Evolutionary conservation across 1,140 invertebrate genomes (phyloP).

Genomic region (Drosophila orosa): DNA sequence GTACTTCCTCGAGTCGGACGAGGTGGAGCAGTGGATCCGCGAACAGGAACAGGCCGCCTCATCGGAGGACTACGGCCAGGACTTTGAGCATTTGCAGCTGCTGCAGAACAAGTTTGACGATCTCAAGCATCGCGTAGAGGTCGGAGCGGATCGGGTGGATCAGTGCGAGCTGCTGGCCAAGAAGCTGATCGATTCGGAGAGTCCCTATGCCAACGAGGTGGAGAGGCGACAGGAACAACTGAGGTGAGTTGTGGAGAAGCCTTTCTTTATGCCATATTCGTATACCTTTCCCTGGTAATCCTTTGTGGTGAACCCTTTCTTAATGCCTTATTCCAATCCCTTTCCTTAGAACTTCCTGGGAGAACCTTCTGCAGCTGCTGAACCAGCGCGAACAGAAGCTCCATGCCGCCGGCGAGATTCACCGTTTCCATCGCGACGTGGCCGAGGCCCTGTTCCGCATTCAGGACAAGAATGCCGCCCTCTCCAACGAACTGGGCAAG

Average conservation of each 20-base stretch:
- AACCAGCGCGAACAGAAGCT: conserved; percentile 93
- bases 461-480: conserved; percentile 93
- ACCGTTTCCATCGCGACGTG: conserved; percentile 98
- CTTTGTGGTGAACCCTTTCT: too few relatives aligned
- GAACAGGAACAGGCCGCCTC: conserved; percentile 95
- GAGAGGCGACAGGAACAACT: conserved; percentile 94
- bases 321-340: background rate
- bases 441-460: conserved; percentile 96
- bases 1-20: conserved; percentile 95
- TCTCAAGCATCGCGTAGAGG: conserved; percentile 95
- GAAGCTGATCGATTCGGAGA: conserved; percentile 94
- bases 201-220: conserved; percentile 94
- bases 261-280: background rate
- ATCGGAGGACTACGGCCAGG: conserved; percentile 98
- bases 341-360: conserved; percentile 89
- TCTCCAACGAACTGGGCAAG: conserved; percentile 93
- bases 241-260: conserved; percentile 86
- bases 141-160: conserved; percentile 95
- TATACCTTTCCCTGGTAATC: too few relatives aligned
- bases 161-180: conserved; percentile 96
- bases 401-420: conserved; percentile 96
- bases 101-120: conserved; percentile 98
- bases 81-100: conserved; percentile 97
- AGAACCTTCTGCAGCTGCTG: conserved; percentile 93
- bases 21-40: conserved; percentile 97